Base-by-base conservation (phyloP, 2,113 vertebrate genomes). In the Rhinopithecus roxellana region DNA sequence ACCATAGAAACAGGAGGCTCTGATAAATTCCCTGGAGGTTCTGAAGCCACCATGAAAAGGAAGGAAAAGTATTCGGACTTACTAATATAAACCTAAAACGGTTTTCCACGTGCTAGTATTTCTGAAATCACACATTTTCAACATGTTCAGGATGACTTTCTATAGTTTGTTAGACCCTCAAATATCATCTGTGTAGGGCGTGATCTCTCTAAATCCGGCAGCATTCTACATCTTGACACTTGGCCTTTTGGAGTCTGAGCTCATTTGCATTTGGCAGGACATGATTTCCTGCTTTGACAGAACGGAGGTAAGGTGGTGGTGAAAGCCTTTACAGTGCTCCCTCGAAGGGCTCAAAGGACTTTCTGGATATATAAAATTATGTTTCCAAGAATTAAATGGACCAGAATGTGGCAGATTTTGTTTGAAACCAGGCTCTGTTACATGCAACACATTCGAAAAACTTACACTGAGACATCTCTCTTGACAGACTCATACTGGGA, bases 191-290 rank as follows among this genome's bases (percentile, higher is more conserved):
- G 0, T 59, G 6, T 40, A 78, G 92, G 67, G 30, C 40, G 10
- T 11, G 85, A 10, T 17, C 4, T 52, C 22, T 48, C 67, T 32
- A 69, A 87, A 88, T 78, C 93, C 94, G 14, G 88, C 23, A 30
- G 20, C 77, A 3, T 48, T 86, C 40, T 95, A 93, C 70, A 38
- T 85, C 93, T 72, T 90, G 96, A 96, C 95, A 93, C 92, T 61
- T 96, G 61, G 94, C 94, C 94, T 89, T 96, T 93, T 93, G 88
- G 97, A 98, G 92, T 23, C 95, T 94, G 95, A 94, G 96, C 88
- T 96, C 94, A 97, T 98, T 98, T 98, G 97, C 97, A 96, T 97
- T 97, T 98, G 96, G 97, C 98, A 97, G 88, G 57, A 94, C 94
- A 86, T 74, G 92, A 93, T 94, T 98, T 98, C 97, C 98, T 98